These are phyloP conservation scores for Agrypnus murinus DNA, from an alignment of 2,888 invertebrate species.

Conservation along the genomic window DNA sequence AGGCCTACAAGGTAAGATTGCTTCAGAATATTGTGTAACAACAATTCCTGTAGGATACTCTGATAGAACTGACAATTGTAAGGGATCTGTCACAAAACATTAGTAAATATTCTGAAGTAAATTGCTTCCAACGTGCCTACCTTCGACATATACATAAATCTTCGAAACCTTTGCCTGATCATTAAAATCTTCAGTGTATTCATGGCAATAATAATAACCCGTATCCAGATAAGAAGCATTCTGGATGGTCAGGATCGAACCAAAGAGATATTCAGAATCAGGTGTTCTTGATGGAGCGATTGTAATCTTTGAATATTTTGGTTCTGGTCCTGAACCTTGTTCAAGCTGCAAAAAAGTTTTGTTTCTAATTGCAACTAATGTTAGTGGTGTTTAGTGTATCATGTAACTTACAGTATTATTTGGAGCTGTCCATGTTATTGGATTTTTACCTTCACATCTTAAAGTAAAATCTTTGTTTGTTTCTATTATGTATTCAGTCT, in stretches of 20 bases:
- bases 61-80: constrained; percentile 69
- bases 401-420: constrained; percentile 40
- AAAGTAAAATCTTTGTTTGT: constrained; percentile 67
- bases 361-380: too few species aligned
- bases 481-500: constrained; percentile 65
- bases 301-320: constrained; percentile 46
- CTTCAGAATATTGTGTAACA: constrained; percentile 68
- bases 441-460: constrained; percentile 70
- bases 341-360: too few species aligned
- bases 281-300: constrained; percentile 45
- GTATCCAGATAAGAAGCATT: constrained; percentile 66
- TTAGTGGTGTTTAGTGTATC: too few species aligned
- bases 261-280: constrained; percentile 65
- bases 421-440: constrained; percentile 68
- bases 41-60: constrained; percentile 62
- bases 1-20: constrained; percentile 78
- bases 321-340: too few species aligned
- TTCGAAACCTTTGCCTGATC: constrained; percentile 67
- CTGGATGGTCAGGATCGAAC: constrained; percentile 69
- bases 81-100: constrained; percentile 69
- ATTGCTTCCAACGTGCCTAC: too few species aligned
- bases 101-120: too few species aligned
- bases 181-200: constrained; percentile 65
- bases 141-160: constrained; percentile 75
- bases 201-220: constrained; percentile 69